Conservation (phyloP, 2,797 vertebrate species). For the Sylvilagus floridanus region DNA sequence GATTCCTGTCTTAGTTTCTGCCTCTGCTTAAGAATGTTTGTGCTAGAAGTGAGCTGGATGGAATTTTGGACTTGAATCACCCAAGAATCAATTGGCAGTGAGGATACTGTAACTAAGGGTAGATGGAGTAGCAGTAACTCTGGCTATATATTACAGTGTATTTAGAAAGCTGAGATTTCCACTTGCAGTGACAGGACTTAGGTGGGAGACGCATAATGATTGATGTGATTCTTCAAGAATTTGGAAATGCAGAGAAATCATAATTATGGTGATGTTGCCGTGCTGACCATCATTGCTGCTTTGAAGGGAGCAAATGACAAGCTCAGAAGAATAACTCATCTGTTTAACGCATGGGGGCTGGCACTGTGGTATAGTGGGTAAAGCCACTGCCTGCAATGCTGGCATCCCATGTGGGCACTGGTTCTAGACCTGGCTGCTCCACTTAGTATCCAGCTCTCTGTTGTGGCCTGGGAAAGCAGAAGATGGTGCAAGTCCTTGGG, state of each 20-base stretch:
- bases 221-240: neutral
- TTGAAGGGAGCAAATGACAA: constrained; percentile 21
- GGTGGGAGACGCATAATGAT: neutral
- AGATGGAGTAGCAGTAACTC: neutral
- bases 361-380: too few species aligned
- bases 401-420: too few species aligned
- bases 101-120: neutral
- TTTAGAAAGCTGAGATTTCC: neutral
- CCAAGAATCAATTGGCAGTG: neutral
- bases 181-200: neutral
- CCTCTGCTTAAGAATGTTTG: neutral
- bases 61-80: neutral
- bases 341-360: neutral
- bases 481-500: too few species aligned
- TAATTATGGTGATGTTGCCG: neutral
- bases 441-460: too few species aligned
- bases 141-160: neutral
- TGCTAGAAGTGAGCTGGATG: neutral
- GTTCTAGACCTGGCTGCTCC: too few species aligned
- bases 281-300: neutral
- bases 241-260: neutral
- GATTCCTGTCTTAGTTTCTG: neutral
- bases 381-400: too few species aligned
- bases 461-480: too few species aligned
- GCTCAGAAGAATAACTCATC: neutral